phyloP scores from a whole-genome alignment of 1,140 invertebrate genomes.

The Luehdorfia chinensis region DNA sequence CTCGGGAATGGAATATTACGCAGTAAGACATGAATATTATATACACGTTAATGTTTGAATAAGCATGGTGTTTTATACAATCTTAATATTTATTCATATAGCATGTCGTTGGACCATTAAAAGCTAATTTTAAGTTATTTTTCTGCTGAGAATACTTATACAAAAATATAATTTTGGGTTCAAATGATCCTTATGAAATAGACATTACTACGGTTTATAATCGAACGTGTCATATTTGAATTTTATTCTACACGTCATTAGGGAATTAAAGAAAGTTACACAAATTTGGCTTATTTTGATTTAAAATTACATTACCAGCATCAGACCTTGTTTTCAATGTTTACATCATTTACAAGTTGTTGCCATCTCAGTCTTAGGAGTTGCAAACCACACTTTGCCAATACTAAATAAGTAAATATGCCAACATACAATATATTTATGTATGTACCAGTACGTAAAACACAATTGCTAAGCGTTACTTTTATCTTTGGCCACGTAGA shows the following conservation, averaged over 20 bases:
- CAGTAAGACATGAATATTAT: constrained; percentile 33
- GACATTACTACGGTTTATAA: constrained; percentile 25
- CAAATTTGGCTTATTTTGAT: constrained; percentile 27
- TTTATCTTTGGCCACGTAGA: constrained; percentile 3
- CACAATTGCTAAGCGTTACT: constrained; percentile 11
- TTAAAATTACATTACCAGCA: constrained; percentile 31
- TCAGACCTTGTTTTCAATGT: constrained; percentile 36
- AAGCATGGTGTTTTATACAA: constrained; percentile 33
- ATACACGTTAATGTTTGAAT: constrained; percentile 33
- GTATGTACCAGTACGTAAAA: neutral
- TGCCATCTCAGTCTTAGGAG: constrained; percentile 65
- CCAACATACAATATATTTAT: neutral
- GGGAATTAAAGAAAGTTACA: constrained; percentile 9
- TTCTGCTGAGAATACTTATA: constrained; percentile 64
- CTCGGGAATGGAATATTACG: constrained; percentile 20
- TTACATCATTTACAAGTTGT: constrained; percentile 62
- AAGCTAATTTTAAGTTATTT: constrained; percentile 54
- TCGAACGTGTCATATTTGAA: constrained; percentile 19
- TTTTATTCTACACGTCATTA: constrained; percentile 21
- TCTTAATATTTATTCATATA: constrained; percentile 31
- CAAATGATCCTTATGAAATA: constrained; percentile 45
- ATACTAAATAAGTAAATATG: constrained; percentile 3
- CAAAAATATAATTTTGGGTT: constrained; percentile 71
- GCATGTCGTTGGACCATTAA: constrained; percentile 57
- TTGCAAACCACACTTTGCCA: constrained; percentile 32